phyloP scores from a whole-genome alignment of 2,797 vertebrate species.

The Botia almorhae region DNA sequence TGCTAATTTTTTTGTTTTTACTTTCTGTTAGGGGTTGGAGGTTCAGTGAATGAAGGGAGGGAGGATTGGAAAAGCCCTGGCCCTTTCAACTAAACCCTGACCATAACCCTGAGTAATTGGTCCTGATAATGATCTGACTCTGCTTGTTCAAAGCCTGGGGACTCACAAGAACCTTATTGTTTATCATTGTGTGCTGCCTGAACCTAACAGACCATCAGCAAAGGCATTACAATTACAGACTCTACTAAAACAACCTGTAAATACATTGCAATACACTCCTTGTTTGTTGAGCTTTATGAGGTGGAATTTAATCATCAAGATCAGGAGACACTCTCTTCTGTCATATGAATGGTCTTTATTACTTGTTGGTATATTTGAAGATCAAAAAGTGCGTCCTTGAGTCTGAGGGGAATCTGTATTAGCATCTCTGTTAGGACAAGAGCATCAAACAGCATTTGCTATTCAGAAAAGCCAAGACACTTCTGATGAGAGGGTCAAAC shows the following conservation, averaged over 20 bases:
- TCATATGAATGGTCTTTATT: slow-evolving; percentile 6
- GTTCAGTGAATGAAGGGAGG: slow-evolving; percentile 16
- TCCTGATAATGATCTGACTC: slow-evolving; percentile 41
- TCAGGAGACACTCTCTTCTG: not conserved
- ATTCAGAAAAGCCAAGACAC: slow-evolving; percentile 44
- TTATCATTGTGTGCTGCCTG: slow-evolving; percentile 42
- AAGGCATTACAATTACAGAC: slow-evolving; percentile 35
- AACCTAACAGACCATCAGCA: slow-evolving; percentile 37
- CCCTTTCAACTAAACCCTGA: slow-evolving; percentile 31
- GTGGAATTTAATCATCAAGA: slow-evolving; percentile 40
- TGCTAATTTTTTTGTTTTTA: not conserved
- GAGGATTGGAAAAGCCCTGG: slow-evolving; percentile 2
- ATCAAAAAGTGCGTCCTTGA: slow-evolving; percentile 29
- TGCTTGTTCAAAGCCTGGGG: slow-evolving; percentile 26
- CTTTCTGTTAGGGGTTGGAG: not conserved
- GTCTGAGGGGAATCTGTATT: slow-evolving; percentile 28
- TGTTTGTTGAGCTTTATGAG: slow-evolving; percentile 39
- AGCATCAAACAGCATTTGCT: slow-evolving; percentile 56
- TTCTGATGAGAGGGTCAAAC: slow-evolving; percentile 31
- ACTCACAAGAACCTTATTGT: slow-evolving; percentile 40
- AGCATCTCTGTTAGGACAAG: slow-evolving; percentile 37
- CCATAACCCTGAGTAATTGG: slow-evolving; percentile 43
- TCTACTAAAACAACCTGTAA: slow-evolving; percentile 24
- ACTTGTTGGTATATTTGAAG: slow-evolving; percentile 30
- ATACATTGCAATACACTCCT: slow-evolving; percentile 5